Conservation (phyloP, 1,140 invertebrate species). For the Latrodectus geometricus region DNA sequence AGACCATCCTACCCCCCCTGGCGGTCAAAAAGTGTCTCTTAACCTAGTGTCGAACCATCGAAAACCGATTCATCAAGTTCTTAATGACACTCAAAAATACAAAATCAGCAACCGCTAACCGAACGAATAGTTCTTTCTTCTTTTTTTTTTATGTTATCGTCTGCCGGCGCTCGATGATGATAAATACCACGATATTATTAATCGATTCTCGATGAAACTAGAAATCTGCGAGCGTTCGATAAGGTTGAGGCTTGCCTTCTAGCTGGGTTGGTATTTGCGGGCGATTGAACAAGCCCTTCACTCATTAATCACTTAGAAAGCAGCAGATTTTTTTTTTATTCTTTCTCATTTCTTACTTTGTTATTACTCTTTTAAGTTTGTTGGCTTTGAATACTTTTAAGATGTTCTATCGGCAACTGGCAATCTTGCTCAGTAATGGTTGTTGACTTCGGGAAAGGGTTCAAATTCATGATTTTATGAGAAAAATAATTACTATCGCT, state of each 20-base stretch:
- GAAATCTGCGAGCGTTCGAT: slow-evolving; percentile 54
- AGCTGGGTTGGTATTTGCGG: slow-evolving; percentile 42
- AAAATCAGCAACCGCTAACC: slow-evolving; percentile 1
- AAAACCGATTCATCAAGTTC: slow-evolving; percentile 44
- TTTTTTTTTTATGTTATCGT: slow-evolving; percentile 21
- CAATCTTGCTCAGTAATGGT: neutral
- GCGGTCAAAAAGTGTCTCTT: slow-evolving; percentile 44
- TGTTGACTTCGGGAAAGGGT: neutral
- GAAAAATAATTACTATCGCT: slow-evolving; percentile 1
- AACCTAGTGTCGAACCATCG: slow-evolving; percentile 47
- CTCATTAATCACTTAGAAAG: slow-evolving; percentile 49
- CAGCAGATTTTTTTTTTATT: slow-evolving; percentile 1
- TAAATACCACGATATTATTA: slow-evolving; percentile 58
- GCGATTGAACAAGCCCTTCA: slow-evolving; percentile 25
- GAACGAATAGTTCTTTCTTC: neutral
- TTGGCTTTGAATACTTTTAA: neutral
- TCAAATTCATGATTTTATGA: slow-evolving; percentile 14
- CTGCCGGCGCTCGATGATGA: slow-evolving; percentile 49
- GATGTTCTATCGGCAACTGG: neutral
- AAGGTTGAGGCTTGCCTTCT: slow-evolving; percentile 10
- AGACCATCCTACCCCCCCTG: neutral
- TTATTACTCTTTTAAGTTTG: neutral
- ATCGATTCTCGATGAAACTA: slow-evolving; percentile 50
- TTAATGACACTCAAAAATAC: slow-evolving; percentile 50
- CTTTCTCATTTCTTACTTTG: neutral